These are phyloP conservation scores for Andrena minutula DNA, from an alignment of 2,888 invertebrate species.

Conservation along the genomic window DNA sequence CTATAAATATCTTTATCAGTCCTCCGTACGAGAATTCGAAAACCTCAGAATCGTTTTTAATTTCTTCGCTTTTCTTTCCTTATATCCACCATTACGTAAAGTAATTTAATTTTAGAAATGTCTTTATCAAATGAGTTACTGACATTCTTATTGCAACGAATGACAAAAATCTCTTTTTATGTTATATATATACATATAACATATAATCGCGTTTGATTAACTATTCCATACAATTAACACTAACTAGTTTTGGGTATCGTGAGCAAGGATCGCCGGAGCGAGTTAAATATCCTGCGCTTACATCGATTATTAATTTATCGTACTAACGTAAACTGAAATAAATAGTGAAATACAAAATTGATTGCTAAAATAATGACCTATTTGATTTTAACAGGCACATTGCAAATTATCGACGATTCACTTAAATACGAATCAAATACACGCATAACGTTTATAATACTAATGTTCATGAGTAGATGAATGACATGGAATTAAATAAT, in stretches of 20 bases:
- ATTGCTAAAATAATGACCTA: constrained; percentile 36
- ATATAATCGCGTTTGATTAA: constrained; percentile 10
- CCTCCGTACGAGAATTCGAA: neutral
- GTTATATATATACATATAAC: constrained; percentile 8
- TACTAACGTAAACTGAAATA: constrained; percentile 42
- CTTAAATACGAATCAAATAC: constrained; percentile 35
- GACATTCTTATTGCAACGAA: neutral
- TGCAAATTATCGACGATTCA: constrained; percentile 16
- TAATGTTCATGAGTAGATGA: constrained; percentile 33
- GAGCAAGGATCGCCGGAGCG: constrained; percentile 38
- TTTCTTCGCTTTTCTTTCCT: neutral
- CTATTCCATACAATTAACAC: constrained; percentile 31
- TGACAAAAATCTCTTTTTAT: constrained; percentile 13
- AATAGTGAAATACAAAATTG: constrained; percentile 44
- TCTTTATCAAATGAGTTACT: constrained; percentile 22
- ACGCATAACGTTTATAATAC: constrained; percentile 35
- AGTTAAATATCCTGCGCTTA: constrained; percentile 55
- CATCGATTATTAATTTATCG: constrained; percentile 10
- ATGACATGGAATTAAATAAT: constrained; percentile 54
- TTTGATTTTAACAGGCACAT: constrained; percentile 7
- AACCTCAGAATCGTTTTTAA: neutral
- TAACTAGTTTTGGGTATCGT: constrained; percentile 26
- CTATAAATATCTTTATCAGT: constrained; percentile 17
- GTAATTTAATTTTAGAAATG: constrained; percentile 16
- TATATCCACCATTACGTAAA: neutral